Evolutionary conservation across 1,140 invertebrate genomes (phyloP).

Genomic region (Hirudo medicinalis): DNA sequence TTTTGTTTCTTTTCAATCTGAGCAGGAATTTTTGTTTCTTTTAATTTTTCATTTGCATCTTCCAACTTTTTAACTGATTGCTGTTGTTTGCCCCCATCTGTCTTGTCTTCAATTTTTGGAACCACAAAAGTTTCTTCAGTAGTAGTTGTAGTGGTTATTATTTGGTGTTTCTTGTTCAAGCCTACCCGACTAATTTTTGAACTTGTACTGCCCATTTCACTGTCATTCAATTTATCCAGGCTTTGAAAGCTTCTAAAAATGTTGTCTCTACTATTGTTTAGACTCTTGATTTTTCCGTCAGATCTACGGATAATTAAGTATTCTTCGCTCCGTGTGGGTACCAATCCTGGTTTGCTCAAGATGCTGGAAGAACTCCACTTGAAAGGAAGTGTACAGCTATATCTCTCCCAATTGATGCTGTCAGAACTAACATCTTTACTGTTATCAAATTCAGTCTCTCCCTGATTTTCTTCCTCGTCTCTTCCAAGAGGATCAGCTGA

Average conservation of each 20-base stretch:
- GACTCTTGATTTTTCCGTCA: not conserved
- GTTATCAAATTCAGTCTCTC: not conserved
- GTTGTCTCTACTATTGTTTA: constrained; percentile 1
- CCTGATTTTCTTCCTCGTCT: not conserved
- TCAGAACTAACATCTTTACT: not conserved
- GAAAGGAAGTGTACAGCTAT: not conserved
- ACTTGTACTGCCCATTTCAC: not conserved
- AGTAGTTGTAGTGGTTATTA: not conserved
- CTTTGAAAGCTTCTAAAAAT: constrained; percentile 6
- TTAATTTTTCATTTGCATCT: not conserved
- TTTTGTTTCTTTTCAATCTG: not conserved
- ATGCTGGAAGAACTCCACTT: not conserved
- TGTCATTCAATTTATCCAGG: not conserved
- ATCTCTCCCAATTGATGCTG: not conserved
- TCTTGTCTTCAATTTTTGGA: not conserved
- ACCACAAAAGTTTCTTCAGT: not conserved
- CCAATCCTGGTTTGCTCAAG: not conserved
- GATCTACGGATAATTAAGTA: not conserved
- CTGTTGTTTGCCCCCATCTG: not conserved
- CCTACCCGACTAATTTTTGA: not conserved
- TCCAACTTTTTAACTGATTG: not conserved
- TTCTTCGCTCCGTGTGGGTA: not conserved
- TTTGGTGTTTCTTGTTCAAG: not conserved
- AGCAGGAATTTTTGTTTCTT: not conserved
- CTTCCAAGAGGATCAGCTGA: not conserved